phyloP scores from a whole-genome alignment of 2,888 invertebrate species.

The Zhengitettix transpicula region DNA sequence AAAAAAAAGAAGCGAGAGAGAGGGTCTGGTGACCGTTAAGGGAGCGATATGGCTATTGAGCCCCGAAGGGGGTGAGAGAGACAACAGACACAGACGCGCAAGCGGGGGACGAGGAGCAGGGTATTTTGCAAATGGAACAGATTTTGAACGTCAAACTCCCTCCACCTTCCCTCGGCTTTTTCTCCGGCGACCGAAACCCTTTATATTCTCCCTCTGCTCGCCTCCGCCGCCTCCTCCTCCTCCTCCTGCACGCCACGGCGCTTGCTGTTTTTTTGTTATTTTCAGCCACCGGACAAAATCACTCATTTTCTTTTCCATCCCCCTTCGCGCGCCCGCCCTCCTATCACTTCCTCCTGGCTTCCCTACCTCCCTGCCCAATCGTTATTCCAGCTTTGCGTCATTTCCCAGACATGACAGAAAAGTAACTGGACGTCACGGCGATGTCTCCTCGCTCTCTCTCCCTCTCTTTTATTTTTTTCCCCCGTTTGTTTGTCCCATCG shows the following conservation, averaged over 20 bases:
- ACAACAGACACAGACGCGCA: slow-evolving; percentile 4
- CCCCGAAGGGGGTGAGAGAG: neutral
- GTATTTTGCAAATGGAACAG: slow-evolving; percentile 13
- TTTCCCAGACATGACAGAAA: slow-evolving; percentile 6
- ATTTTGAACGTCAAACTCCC: slow-evolving; percentile 13
- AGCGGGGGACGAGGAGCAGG: slow-evolving; percentile 10
- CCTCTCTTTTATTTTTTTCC: neutral
- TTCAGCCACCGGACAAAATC: slow-evolving; percentile 11
- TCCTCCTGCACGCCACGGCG: neutral
- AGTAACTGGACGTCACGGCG: neutral
- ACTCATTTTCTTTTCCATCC: slow-evolving; percentile 10
- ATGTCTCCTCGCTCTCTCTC: slow-evolving; percentile 2
- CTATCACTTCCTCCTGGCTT: slow-evolving; percentile 9
- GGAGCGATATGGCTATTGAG: slow-evolving; percentile 9
- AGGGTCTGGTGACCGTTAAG: slow-evolving; percentile 13
- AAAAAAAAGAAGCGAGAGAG: slow-evolving; percentile 8
- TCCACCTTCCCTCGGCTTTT: slow-evolving; percentile 2
- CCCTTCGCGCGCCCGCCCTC: slow-evolving; percentile 8
- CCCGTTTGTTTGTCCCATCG: neutral
- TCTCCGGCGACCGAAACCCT: slow-evolving; percentile 4
- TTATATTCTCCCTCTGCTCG: slow-evolving; percentile 3
- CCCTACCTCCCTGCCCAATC: slow-evolving; percentile 5
- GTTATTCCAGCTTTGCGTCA: slow-evolving; percentile 3
- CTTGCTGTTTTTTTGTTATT: slow-evolving; percentile 13
- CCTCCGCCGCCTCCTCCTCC: slow-evolving; percentile 3